phyloP scores from a whole-genome alignment of 37 sponge, comb jelly and placozoan species.

The Spongilla lacustris region DNA sequence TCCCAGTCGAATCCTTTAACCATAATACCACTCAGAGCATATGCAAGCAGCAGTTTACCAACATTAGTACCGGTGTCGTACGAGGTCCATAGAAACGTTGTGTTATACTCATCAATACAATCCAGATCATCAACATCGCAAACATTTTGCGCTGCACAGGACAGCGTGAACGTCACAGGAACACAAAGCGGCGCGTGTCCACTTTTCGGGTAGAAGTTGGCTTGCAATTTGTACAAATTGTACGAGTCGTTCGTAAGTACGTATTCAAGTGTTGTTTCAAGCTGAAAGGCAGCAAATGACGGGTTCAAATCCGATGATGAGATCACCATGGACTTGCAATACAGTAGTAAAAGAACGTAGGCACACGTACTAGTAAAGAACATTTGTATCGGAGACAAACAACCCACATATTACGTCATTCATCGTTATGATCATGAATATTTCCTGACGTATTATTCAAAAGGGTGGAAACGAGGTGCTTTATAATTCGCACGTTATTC shows the following conservation, averaged over 20 bases:
- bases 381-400: no score
- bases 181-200: conserved; percentile 29
- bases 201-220: conserved; percentile 36
- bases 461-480: no score
- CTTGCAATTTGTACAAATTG: conserved; percentile 20
- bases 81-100: conserved; percentile 43
- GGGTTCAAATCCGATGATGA: no score
- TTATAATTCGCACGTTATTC: no score
- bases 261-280: no score
- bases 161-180: conserved; percentile 25
- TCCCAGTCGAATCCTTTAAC: conserved; percentile 61
- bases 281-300: no score
- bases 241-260: background rate
- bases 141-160: background rate
- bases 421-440: no score
- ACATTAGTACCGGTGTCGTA: conserved; percentile 8
- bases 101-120: background rate
- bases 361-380: no score
- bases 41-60: conserved; percentile 29
- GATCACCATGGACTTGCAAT: no score
- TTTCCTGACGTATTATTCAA: no score
- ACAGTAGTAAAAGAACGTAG: no score
- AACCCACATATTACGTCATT: no score
- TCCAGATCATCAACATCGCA: background rate
- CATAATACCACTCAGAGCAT: conserved; percentile 24